These are phyloP conservation scores for Mechanitis mazaeus DNA, from an alignment of 2,888 invertebrate genomes.

Conservation along the genomic window DNA sequence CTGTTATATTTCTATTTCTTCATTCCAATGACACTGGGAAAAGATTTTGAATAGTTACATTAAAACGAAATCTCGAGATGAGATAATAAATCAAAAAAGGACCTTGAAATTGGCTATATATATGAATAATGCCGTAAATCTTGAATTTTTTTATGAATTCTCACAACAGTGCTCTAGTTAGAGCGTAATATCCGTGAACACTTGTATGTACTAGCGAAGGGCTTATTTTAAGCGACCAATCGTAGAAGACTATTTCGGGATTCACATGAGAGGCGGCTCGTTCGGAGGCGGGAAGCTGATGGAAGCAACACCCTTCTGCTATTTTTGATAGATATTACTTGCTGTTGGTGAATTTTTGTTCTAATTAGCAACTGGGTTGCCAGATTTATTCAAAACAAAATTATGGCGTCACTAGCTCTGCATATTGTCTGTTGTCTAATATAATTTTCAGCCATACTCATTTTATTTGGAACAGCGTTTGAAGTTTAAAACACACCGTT, in stretches of 20 bases:
- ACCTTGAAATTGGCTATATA: background rate
- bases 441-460: constrained; percentile 14
- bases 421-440: constrained; percentile 15
- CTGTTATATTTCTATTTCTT: no score
- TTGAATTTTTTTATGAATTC: background rate
- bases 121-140: background rate
- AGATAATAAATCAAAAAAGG: no score
- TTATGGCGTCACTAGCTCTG: constrained; percentile 14
- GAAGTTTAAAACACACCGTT: constrained; percentile 20
- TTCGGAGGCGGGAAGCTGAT: constrained; percentile 48
- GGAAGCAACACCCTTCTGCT: constrained; percentile 34
- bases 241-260: constrained; percentile 54
- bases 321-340: constrained; percentile 38
- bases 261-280: constrained; percentile 56
- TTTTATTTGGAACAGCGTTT: constrained; percentile 23
- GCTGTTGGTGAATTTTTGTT: constrained; percentile 39
- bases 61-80: no score
- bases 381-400: constrained; percentile 1
- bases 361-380: constrained; percentile 18
- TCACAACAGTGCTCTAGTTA: background rate
- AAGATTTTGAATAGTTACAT: no score
- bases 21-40: no score
- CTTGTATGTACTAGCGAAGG: constrained; percentile 51
- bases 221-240: constrained; percentile 60
- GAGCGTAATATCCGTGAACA: constrained; percentile 4